Base-by-base conservation (phyloP, 2,113 vertebrate species). In the Anhinga rufa region DNA sequence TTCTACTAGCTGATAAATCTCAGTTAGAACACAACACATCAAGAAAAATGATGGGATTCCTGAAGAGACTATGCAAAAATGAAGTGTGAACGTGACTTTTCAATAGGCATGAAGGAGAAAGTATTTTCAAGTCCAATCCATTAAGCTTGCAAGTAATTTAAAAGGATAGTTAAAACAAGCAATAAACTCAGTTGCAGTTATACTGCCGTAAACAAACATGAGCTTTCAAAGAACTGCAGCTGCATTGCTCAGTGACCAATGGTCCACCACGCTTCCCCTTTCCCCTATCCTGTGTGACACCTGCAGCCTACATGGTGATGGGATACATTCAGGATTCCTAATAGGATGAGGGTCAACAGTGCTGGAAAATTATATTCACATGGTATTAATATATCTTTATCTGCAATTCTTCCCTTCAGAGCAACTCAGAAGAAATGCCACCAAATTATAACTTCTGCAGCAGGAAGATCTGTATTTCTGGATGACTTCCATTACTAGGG, bases 221-320 rank as follows among this genome's bases (percentile, higher is more conserved):
- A 82, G 21, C 21, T 77, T 90, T 19, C 14, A 12, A 57, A 82
- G 72, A 48, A 18, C 3, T 74, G 52, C 25, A 17, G 21, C 3
- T n/a, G n/a, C 10, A 29, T 19, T 1, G 1, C 31, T 17, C 32
- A 12, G 36, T 14, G 24, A 51, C 9, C 28, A 65, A 4, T 1
- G 5, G 16, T 20, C 25, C 9, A 5, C 10, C 42, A 31, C 0
- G 0, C 17, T 34, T 12, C 55, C n/a, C 58, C 32, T 12, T 42
- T 55, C 13, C 52, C 44, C 49, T 17, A 9, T 13, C 64, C 40
- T 31, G 3, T 4, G 22, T 21, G 34, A 26, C 46, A 62, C 9
- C 54, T 44, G 58, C 32, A 81, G 60, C 51, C 55, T 57, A 16
- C 4, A 9, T 0, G 5, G 14, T 4, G 12, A 6, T 34, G 22